Conservation (phyloP, 2,888 invertebrate species). For the Drosophila kanekoi region DNA sequence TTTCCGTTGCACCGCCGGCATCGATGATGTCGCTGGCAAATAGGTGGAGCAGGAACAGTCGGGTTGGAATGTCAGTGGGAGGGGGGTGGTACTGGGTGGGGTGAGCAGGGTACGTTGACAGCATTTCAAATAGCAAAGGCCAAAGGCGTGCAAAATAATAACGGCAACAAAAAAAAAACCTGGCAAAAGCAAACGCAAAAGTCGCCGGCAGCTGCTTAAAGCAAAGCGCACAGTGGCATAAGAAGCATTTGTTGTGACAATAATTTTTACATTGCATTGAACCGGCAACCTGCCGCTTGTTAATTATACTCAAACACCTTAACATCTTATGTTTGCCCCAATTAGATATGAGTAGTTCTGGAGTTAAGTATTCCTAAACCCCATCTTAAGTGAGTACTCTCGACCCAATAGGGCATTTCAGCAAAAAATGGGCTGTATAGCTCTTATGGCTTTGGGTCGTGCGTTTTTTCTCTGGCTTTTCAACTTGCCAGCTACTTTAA, state of each 20-base stretch:
- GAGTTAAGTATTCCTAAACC: too few species aligned
- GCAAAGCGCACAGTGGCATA: constrained; percentile 32
- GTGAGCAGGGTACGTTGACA: constrained; percentile 49
- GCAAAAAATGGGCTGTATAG: too few species aligned
- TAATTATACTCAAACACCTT: too few species aligned
- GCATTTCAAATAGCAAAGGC: constrained; percentile 71
- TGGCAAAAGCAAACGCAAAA: constrained; percentile 26
- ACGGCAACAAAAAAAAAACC: constrained; percentile 25
- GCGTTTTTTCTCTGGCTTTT: too few species aligned
- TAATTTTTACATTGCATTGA: not conserved
- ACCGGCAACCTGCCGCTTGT: too few species aligned
- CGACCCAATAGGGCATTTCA: too few species aligned
- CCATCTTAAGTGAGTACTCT: too few species aligned
- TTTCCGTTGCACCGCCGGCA: constrained; percentile 69
- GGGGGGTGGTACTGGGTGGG: not conserved
- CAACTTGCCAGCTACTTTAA: too few species aligned
- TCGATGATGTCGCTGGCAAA: constrained; percentile 35
- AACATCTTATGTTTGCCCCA: too few species aligned
- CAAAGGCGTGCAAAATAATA: constrained; percentile 51
- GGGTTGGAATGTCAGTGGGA: not conserved
- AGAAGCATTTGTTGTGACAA: not conserved
- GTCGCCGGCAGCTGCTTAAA: constrained; percentile 12
- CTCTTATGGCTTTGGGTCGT: too few species aligned
- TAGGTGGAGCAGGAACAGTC: not conserved
- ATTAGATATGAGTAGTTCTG: too few species aligned